phyloP scores from a whole-genome alignment of 2,888 invertebrate species.

The Acanthoscelides obtectus region DNA sequence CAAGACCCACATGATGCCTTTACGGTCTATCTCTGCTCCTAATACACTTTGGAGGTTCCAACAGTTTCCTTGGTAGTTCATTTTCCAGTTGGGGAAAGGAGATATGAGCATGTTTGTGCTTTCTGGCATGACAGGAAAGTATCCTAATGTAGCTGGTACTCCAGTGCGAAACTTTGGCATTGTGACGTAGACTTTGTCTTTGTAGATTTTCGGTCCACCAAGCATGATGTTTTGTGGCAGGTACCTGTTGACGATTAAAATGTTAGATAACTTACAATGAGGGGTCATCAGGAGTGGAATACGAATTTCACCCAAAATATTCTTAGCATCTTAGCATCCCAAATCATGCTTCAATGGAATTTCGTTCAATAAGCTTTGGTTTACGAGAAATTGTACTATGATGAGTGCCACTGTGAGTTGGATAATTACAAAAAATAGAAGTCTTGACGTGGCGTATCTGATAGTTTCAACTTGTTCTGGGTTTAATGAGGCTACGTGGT shows the following conservation, averaged over 20 bases:
- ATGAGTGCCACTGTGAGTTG: too few species aligned
- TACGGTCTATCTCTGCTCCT: conserved; percentile 67
- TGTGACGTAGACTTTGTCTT: conserved; percentile 61
- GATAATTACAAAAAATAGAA: too few species aligned
- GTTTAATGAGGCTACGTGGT: too few species aligned
- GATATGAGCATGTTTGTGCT: conserved; percentile 53
- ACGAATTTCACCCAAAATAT: too few species aligned
- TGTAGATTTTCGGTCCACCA: conserved; percentile 65
- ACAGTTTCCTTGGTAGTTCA: conserved; percentile 56
- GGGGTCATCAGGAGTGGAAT: too few species aligned
- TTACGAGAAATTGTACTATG: too few species aligned
- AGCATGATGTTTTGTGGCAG: conserved; percentile 64
- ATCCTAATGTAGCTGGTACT: conserved; percentile 64
- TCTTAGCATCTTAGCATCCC: too few species aligned
- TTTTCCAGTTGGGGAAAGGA: conserved; percentile 67
- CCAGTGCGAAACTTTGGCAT: conserved; percentile 64
- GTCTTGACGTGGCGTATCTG: too few species aligned
- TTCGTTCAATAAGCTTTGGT: too few species aligned
- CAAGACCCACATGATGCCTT: conserved; percentile 65
- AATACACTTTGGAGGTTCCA: conserved; percentile 66
- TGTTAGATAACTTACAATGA: not conserved
- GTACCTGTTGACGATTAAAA: conserved; percentile 38
- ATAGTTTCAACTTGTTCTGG: too few species aligned
- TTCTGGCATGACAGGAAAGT: conserved; percentile 30
- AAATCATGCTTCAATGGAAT: too few species aligned